Percentiles rank a stretch among this genome's conserved stretches.
These are phyloP conservation scores for Sepioteuthis lessoniana DNA, from an alignment of 2,888 invertebrate genomes.

Conservation along the genomic window DNA sequence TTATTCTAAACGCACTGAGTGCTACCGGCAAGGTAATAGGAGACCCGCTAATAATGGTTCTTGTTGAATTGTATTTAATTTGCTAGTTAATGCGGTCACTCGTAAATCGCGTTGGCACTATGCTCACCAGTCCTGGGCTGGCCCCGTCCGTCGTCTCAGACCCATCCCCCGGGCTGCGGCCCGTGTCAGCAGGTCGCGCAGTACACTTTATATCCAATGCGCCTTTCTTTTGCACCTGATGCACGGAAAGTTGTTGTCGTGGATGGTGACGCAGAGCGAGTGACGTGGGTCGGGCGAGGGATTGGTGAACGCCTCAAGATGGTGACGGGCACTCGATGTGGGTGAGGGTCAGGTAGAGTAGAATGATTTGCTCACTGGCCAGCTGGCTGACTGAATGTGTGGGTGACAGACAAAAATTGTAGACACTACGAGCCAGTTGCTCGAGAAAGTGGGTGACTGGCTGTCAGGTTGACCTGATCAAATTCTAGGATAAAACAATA, in stretches of 20 bases:
- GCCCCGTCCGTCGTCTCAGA: not conserved
- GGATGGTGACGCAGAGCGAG: not conserved
- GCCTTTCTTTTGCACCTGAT: not conserved
- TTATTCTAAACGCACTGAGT: constrained; percentile 16
- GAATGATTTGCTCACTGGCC: not conserved
- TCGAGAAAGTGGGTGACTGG: not conserved
- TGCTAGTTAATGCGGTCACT: constrained; percentile 41
- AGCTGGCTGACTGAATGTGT: not conserved
- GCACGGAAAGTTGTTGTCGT: constrained; percentile 35
- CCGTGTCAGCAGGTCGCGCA: constrained; percentile 47
- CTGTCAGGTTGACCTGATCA: not conserved
- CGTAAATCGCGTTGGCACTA: constrained; percentile 37
- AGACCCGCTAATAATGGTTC: constrained; percentile 46
- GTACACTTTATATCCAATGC: constrained; percentile 35
- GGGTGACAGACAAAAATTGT: not conserved
- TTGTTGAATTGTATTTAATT: constrained; percentile 48
- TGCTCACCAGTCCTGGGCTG: not conserved
- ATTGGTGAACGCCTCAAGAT: not conserved
- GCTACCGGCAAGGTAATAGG: constrained; percentile 38
- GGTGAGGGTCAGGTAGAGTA: not conserved
- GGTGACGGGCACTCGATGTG: not conserved
- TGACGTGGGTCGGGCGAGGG: not conserved
- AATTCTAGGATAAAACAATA: not conserved
- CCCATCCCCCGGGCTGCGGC: constrained; percentile 23
- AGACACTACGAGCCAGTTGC: not conserved